Evolutionary conservation across 1,140 invertebrate genomes (phyloP).

Genomic region (Portunus trituberculatus): DNA sequence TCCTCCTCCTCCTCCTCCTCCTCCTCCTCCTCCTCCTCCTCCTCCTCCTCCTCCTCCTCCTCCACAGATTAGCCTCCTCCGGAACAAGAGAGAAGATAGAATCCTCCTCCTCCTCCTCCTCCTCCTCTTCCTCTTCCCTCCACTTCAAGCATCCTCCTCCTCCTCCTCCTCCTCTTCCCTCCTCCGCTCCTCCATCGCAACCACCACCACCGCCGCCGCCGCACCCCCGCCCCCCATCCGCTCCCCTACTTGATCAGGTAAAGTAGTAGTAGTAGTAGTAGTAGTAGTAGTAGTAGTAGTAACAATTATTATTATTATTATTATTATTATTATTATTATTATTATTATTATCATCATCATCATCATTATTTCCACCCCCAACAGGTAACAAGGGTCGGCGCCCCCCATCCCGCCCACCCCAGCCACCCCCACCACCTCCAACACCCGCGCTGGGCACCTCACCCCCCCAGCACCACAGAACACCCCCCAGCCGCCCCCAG

Average conservation of each 20-base stretch:
- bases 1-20: no score
- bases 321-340: no score
- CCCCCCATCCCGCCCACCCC: no score
- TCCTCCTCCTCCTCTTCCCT: conserved; percentile 80
- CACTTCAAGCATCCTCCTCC: conserved; percentile 83
- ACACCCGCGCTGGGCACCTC: conserved; percentile 11
- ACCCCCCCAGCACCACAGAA: conserved; percentile 2
- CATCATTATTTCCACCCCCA: no score
- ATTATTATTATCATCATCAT: no score
- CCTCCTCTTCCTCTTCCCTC: conserved; percentile 81
- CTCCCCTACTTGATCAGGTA: conserved; percentile 85
- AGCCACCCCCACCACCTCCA: background rate
- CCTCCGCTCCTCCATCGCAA: conserved; percentile 86
- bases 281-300: no score
- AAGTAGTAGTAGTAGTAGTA: background rate
- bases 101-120: conserved; percentile 28
- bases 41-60: conserved; percentile 35
- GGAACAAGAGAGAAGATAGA: conserved; percentile 64
- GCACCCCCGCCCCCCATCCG: conserved; percentile 86
- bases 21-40: conserved; percentile 17
- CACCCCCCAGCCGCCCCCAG: background rate
- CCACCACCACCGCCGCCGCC: conserved; percentile 50
- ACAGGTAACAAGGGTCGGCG: no score
- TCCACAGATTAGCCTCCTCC: conserved; percentile 89
- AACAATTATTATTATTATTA: no score